Percentiles rank a stretch among this genome's conserved stretches.
phyloP scores from a whole-genome alignment of 2,113 vertebrate genomes.

The Centrocercus urophasianus region DNA sequence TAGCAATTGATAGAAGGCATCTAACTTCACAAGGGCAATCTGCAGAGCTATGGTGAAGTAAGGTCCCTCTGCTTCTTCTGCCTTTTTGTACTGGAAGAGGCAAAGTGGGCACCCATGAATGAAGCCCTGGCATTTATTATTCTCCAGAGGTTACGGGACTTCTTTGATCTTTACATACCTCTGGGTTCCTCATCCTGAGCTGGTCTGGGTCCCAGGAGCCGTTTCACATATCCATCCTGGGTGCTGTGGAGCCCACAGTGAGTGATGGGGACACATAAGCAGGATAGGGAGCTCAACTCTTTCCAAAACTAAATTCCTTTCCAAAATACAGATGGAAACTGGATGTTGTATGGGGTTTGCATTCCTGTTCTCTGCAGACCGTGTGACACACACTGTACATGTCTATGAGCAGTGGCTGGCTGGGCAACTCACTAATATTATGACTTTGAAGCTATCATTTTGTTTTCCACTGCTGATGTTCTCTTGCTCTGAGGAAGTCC shows the following conservation, averaged over 20 bases:
- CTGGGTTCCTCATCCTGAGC: neutral
- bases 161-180: neutral
- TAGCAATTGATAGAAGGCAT: rapidly evolving
- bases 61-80: neutral
- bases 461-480: neutral
- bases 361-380: neutral
- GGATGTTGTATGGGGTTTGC: neutral
- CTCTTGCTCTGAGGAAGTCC: neutral
- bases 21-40: neutral
- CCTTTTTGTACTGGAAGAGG: neutral
- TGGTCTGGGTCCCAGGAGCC: neutral
- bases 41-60: neutral
- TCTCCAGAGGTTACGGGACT: neutral
- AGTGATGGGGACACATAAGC: neutral
- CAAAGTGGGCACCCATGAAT: rapidly evolving
- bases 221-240: neutral
- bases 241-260: neutral
- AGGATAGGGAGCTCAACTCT: neutral
- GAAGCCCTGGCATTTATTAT: neutral
- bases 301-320: neutral
- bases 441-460: neutral
- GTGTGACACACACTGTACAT: no score
- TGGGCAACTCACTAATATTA: neutral
- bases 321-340: neutral
- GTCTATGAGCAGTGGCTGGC: neutral